Conservation (phyloP, 64 coral and sea anemone species). For the Dendrophyllia cribrosa region DNA sequence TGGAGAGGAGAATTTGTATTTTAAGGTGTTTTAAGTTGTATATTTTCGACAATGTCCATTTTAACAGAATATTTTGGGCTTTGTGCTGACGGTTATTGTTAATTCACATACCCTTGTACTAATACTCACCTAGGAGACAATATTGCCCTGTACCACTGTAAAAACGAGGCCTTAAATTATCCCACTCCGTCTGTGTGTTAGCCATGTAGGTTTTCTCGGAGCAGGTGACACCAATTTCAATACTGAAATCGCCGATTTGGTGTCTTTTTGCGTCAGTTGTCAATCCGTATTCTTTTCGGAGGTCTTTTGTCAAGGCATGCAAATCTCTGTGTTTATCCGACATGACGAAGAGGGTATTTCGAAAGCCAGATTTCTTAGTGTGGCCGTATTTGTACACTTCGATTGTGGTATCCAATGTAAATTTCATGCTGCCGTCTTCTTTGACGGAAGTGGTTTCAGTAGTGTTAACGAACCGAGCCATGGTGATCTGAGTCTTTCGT, state of each 20-base stretch:
- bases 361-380: conserved; percentile 22
- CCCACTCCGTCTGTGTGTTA: conserved; percentile 28
- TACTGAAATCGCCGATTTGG: conserved; percentile 38
- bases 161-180: conserved; percentile 21
- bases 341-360: conserved; percentile 22
- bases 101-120: background rate
- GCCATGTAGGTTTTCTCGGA: conserved; percentile 4
- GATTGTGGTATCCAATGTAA: conserved; percentile 5
- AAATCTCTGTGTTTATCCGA: conserved; percentile 2
- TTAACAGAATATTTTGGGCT: background rate
- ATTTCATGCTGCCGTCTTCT: background rate
- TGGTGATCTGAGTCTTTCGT: background rate
- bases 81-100: background rate
- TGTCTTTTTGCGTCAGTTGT: conserved; percentile 24
- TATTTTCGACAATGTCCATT: background rate
- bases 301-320: background rate
- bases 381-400: background rate
- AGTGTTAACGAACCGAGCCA: background rate
- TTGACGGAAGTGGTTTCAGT: background rate
- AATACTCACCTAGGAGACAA: conserved; percentile 18
- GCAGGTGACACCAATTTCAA: conserved; percentile 32
- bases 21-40: conserved; percentile 3
- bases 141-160: conserved; percentile 34
- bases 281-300: conserved; percentile 36
- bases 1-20: background rate